phyloP scores from a whole-genome alignment of 2,113 vertebrate species.

The Shinisaurus crocodilurus region DNA sequence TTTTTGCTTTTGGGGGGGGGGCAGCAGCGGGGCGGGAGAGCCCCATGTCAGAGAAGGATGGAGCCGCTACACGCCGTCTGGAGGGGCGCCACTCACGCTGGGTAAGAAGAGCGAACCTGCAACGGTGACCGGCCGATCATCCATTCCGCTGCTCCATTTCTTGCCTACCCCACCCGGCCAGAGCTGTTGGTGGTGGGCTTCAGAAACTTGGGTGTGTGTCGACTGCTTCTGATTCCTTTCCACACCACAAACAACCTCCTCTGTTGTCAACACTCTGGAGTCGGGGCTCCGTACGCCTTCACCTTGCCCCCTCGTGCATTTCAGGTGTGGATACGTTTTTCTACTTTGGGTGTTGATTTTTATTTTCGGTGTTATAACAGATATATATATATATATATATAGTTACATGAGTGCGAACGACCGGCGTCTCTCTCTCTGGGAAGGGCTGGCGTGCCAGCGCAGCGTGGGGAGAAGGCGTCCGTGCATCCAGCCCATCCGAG shows the following conservation, averaged over 20 bases:
- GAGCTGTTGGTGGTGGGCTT: not conserved
- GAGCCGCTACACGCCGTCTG: not conserved
- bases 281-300: not conserved
- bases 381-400: too few relatives aligned
- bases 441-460: conserved; percentile 37
- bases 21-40: not conserved
- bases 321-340: not conserved
- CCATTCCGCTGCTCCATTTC: not conserved
- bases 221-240: not conserved
- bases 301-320: rapidly evolving
- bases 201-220: conserved; percentile 6
- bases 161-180: not conserved
- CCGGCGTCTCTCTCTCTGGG: not conserved
- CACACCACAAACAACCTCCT: not conserved
- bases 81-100: not conserved
- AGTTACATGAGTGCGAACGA: not conserved
- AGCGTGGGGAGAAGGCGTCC: not conserved
- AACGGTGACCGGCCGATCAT: not conserved
- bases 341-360: too few relatives aligned
- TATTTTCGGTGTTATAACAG: rapidly evolving
- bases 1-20: not conserved
- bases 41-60: not conserved
- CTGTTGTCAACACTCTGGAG: not conserved
- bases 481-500: not conserved
- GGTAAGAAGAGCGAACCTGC: not conserved